phyloP scores from a whole-genome alignment of 1,140 invertebrate species.

The Macrotrachela quadricornifera region DNA sequence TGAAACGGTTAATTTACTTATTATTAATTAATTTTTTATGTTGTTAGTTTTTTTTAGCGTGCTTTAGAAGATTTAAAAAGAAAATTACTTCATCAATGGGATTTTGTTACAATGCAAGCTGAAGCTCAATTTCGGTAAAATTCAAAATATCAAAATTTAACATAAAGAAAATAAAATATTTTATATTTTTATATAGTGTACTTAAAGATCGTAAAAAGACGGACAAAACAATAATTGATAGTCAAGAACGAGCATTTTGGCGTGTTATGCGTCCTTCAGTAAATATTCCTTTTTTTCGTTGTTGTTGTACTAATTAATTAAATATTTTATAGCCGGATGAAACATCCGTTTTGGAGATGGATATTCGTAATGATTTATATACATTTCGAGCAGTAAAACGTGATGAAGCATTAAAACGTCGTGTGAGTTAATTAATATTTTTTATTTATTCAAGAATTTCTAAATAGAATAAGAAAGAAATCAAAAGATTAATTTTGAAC shows the following conservation, averaged over 20 bases:
- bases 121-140: constrained; percentile 6
- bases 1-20: background rate
- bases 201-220: constrained; percentile 6
- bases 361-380: background rate
- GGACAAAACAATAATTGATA: constrained; percentile 5
- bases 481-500: background rate
- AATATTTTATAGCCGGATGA: background rate
- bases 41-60: background rate
- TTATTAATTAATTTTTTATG: background rate
- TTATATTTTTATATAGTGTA: background rate
- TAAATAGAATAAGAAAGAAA: background rate
- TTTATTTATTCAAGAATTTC: no score
- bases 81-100: constrained; percentile 7
- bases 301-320: background rate
- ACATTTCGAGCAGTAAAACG: no score
- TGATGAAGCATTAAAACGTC: no score
- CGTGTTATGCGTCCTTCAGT: constrained; percentile 2
- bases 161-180: background rate
- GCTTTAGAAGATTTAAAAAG: constrained; percentile 4
- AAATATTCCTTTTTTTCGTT: no score
- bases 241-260: constrained; percentile 9
- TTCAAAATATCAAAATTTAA: background rate
- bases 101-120: constrained; percentile 6
- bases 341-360: constrained; percentile 3
- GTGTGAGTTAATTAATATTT: no score